Conservation (phyloP, 2,797 vertebrate species). For the Luscinia luscinia region DNA sequence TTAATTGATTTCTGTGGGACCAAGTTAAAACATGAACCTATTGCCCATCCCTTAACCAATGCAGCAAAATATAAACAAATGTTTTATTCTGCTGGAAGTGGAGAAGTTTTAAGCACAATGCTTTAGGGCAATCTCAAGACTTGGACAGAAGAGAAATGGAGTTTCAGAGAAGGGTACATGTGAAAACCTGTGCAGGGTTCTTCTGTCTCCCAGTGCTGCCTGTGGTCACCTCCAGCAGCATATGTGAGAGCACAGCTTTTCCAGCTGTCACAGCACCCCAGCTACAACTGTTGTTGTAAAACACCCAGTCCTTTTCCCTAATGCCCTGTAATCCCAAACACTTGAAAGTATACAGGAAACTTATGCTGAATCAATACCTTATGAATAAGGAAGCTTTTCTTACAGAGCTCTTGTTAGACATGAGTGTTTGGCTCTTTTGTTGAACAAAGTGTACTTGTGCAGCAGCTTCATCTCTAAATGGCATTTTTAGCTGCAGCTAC, state of each 20-base stretch:
- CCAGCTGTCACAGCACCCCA: not conserved
- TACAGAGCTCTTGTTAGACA: slow-evolving; percentile 5
- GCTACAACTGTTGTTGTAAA: not conserved
- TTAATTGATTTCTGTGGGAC: not conserved
- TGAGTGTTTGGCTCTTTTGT: not conserved
- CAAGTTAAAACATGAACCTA: not conserved
- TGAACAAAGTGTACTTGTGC: slow-evolving; percentile 42
- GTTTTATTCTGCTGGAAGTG: not conserved
- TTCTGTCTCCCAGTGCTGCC: not conserved
- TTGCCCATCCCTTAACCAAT: not conserved
- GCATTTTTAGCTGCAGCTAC: slow-evolving; percentile 24
- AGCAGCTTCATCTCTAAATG: slow-evolving; percentile 19
- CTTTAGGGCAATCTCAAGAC: not conserved
- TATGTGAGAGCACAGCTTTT: not conserved
- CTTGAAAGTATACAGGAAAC: slow-evolving; percentile 18
- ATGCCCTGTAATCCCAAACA: slow-evolving; percentile 33
- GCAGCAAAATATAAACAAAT: not conserved
- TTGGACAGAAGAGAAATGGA: not conserved
- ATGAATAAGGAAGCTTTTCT: slow-evolving; percentile 38
- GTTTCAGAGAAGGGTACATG: not conserved
- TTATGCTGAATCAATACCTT: slow-evolving; percentile 11
- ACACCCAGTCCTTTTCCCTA: not conserved
- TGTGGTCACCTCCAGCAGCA: not conserved
- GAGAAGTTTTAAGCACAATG: not conserved
- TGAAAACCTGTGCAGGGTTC: not conserved